These are phyloP conservation scores for Chlorodrepanis virens DNA, from an alignment of 2,113 vertebrate genomes.

Conservation along the genomic window DNA sequence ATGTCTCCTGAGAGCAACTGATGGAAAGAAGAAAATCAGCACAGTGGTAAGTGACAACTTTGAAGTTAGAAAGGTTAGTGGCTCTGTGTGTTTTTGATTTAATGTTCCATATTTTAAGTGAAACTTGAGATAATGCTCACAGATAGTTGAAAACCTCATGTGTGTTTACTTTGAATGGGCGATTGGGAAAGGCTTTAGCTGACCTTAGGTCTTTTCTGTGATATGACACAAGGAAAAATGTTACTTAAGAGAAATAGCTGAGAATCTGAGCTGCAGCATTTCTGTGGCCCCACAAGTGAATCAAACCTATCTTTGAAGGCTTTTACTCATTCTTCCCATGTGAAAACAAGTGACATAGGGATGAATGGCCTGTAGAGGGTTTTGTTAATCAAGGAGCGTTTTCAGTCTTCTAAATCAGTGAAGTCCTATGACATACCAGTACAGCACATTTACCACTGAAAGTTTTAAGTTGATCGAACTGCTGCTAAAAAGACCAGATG, in stretches of 20 bases:
- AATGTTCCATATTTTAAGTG: not conserved
- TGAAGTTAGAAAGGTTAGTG: not conserved
- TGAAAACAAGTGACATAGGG: not conserved
- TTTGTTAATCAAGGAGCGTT: not conserved
- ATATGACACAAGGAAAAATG: not conserved
- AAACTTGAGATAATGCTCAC: not conserved
- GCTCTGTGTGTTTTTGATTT: not conserved
- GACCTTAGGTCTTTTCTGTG: not conserved
- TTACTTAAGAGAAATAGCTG: not conserved
- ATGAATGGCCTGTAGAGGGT: not conserved
- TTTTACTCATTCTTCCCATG: not conserved
- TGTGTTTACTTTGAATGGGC: not conserved
- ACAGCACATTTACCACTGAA: not conserved
- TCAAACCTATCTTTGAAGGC: not conserved
- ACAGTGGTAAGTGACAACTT: slow-evolving; percentile 85
- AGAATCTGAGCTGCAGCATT: not conserved
- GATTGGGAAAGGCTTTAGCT: not conserved
- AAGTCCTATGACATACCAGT: not conserved
- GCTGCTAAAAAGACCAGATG: not conserved
- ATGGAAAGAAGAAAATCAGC: slow-evolving; percentile 97
- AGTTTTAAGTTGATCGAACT: not conserved
- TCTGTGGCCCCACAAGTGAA: not conserved
- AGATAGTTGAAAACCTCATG: not conserved
- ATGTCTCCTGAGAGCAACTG: slow-evolving; percentile 94
- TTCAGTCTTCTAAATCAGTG: not conserved